phyloP scores from a whole-genome alignment of 2,113 vertebrate genomes.

The Corythornis vintsioides region DNA sequence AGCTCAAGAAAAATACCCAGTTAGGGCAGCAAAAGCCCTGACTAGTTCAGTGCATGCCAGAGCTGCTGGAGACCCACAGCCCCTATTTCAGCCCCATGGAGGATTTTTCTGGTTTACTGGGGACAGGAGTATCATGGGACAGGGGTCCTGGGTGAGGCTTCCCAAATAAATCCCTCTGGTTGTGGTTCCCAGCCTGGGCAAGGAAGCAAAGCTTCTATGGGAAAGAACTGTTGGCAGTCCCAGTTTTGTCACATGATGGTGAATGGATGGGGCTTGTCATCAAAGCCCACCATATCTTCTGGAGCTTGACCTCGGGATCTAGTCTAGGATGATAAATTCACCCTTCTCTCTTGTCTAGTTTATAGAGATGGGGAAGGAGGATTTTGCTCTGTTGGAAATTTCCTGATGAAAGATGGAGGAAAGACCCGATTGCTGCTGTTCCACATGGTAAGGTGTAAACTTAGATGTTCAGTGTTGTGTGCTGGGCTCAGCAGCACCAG shows the following conservation, averaged over 20 bases:
- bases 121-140: neutral
- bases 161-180: neutral
- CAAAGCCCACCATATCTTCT: neutral
- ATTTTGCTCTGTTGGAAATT: neutral
- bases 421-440: neutral
- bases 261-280: accelerated
- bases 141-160: neutral
- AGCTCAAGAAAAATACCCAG: constrained; percentile 37
- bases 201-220: neutral
- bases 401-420: neutral
- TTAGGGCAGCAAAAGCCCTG: neutral
- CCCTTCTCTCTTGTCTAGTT: neutral
- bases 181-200: neutral
- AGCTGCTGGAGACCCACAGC: neutral
- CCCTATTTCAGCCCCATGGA: accelerated
- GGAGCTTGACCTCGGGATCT: neutral
- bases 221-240: neutral
- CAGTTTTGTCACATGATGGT: accelerated
- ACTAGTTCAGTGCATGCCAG: accelerated
- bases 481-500: neutral
- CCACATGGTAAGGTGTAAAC: neutral
- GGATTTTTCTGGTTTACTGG: neutral
- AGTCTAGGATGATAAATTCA: neutral
- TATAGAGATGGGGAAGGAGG: neutral
- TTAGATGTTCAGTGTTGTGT: neutral